Evolutionary conservation across 2,888 invertebrate genomes (phyloP).

Genomic region (Schrankia costaestrigalis): DNA sequence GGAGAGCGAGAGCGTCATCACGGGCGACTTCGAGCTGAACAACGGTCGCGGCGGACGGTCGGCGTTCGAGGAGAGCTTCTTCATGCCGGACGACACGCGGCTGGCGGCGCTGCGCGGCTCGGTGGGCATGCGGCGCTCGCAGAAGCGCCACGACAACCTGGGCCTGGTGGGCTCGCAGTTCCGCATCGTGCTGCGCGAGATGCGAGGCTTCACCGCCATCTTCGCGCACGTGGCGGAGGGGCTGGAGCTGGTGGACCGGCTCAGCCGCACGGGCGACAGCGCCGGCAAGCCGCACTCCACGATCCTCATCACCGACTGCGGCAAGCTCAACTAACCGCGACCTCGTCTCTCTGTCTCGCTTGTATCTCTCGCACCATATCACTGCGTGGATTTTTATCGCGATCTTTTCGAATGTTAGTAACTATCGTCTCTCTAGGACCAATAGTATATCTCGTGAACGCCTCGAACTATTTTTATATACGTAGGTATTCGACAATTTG

Average conservation of each 20-base stretch:
- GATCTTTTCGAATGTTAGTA: slow-evolving; percentile 25
- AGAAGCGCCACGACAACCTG: slow-evolving; percentile 88
- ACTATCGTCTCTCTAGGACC: slow-evolving; percentile 30
- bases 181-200: slow-evolving; percentile 89
- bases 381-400: slow-evolving; percentile 8
- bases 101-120: slow-evolving; percentile 87
- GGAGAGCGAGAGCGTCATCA: slow-evolving; percentile 90
- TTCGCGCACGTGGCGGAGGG: slow-evolving; percentile 91
- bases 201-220: slow-evolving; percentile 91
- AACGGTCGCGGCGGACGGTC: slow-evolving; percentile 90
- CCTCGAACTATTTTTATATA: slow-evolving; percentile 39
- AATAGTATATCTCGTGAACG: slow-evolving; percentile 27
- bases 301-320: slow-evolving; percentile 87
- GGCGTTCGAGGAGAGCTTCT: slow-evolving; percentile 87
- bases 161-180: slow-evolving; percentile 93
- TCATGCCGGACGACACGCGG: slow-evolving; percentile 90
- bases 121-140: slow-evolving; percentile 90
- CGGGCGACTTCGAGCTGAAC: slow-evolving; percentile 90
- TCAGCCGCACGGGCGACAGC: slow-evolving; percentile 88
- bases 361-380: slow-evolving; percentile 5
- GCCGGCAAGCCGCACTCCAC: slow-evolving; percentile 88
- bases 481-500: slow-evolving; percentile 31
- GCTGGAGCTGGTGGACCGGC: slow-evolving; percentile 88
- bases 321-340: slow-evolving; percentile 81
- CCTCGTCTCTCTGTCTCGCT: slow-evolving; percentile 2